Base-by-base conservation (phyloP, 2,113 vertebrate species). In the Gnathonemus echidnorhynchus region DNA sequence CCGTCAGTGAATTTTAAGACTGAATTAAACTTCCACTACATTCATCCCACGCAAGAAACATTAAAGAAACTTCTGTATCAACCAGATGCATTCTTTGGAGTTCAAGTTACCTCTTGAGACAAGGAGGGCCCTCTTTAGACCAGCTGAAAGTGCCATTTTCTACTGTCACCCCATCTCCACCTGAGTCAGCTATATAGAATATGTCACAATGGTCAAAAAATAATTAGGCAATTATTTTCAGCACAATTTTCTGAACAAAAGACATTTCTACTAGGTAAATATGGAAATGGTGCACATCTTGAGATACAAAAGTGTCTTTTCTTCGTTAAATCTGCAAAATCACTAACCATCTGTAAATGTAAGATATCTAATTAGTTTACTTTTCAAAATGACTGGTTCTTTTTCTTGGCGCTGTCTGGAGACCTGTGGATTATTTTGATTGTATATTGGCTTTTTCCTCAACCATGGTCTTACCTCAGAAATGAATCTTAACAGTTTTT, bases 121-220 rank as follows among this genome's bases (percentile, higher is more conserved):
- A 98, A 2, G 95, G 95, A 0, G 93, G 90, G 11, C 93, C 92
- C 0, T 95, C 95, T 93, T 27, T 95, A 88, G 95, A 95, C 98
- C 98, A 99, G 77, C 94, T 92, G 87, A 98, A 99, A 11, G 95
- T 96, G 0, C 97, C 98, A 0, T 95, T 94, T 35, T 93, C 94
- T 1, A 98, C 70, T 0, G 91, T 80, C 88, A 98, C 92, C 24
- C 93, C 90, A 15, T 94, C 89, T 11, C 93, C 92, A 52, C 88
- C 95, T 94, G 90, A 90, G 48, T 94, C 89, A n/a, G 10, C 39
- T 27, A 19, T 15, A 48, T 5, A 24, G 9, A 85, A 85, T n/a
- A 85, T 85, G 74, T 21, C 74, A 42, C 35, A 80, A 77, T 15
- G 31, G 31, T 80, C 62, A 70, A 70, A 70, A 83, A 45, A 45